A percentile compares a stretch with the other conserved stretches of the same genome.
Evolutionary conservation across 2,113 vertebrate genomes (phyloP).

Genomic region (Albula glossodonta): DNA sequence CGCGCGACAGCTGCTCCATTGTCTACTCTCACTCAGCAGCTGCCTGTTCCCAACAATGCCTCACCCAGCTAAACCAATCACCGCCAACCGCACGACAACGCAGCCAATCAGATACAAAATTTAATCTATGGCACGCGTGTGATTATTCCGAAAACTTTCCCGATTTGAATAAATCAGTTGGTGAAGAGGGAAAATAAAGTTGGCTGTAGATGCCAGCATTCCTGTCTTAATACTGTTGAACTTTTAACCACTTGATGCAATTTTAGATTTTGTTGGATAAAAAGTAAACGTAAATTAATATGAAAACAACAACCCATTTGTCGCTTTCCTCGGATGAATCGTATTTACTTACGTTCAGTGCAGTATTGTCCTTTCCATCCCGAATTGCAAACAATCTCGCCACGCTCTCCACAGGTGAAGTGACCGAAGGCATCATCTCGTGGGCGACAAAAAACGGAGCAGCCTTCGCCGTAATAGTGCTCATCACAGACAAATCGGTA

Average conservation of each 20-base stretch:
- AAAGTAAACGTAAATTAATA: not conserved
- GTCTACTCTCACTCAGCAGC: conserved; percentile 89
- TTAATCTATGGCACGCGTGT: conserved; percentile 96
- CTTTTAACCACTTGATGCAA: not conserved
- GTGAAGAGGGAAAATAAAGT: conserved; percentile 53
- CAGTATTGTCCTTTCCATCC: conserved; percentile 98
- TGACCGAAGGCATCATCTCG: conserved; percentile 94
- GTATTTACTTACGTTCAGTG: conserved; percentile 86
- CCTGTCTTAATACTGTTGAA: not conserved
- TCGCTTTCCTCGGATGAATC: too few species aligned
- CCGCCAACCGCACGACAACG: conserved; percentile 59
- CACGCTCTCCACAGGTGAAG: conserved; percentile 93
- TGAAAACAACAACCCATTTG: too few species aligned
- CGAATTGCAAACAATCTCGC: conserved; percentile 92
- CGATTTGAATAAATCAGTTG: conserved; percentile 81
- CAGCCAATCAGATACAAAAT: conserved; percentile 77
- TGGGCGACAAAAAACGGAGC: conserved; percentile 94
- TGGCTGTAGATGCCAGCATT: conserved; percentile 31
- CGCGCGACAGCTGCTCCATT: conserved; percentile 99
- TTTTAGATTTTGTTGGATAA: not conserved
- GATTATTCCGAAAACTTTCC: conserved; percentile 87
- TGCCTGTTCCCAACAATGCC: conserved; percentile 92
- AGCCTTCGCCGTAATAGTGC: conserved; percentile 95
- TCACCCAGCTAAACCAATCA: conserved; percentile 79
- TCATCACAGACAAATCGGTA: conserved; percentile 96